Evolutionary conservation across 2,888 invertebrate genomes (phyloP), one percentile per base, ranked within the genome.

Genomic region (Copidosoma aretas): DNA sequence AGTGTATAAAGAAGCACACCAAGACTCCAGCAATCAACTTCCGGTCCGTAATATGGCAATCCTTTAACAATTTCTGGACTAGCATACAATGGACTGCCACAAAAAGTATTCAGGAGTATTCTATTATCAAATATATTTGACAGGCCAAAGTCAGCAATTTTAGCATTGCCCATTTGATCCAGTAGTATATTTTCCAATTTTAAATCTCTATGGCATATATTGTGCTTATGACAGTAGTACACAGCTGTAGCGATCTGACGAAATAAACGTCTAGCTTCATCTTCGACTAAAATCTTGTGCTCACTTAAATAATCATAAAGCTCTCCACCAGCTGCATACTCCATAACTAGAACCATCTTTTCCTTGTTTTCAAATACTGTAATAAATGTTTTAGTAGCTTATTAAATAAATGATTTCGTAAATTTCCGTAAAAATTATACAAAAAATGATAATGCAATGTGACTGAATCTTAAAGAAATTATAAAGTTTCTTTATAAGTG

Each of bases 301-400:
- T 95, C 93, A 81, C 94, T 95, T 76, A 98, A 89, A 86, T 95
- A 98, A 86, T 98, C 98, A 84, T 98, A 99, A 41, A 99, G 87
- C 86, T 99, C 99, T 70, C 99, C 98, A 69, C 98, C 98, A 71
- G 94, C 94, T 74, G 98, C 98, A 85, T 97, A 98, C 86, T 99
- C 98, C 98, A 99, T 98, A 43, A 99, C 98, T 75, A 99, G 89
- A 77, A 99, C 97, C 91, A 99, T 98, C 87, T 98, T 97, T 86
- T 99, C 98, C 80, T 95, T 92, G 87, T 98, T 99, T 88, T 99
- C 99, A 87, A 99, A 99, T 78, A 99, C 98, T 96, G 86, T 5
- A 51, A 24, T 19, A 22, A 24, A 46, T 25, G 4, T 14, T 56
- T 24, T 56, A 4, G 19, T 52, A n/a, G n/a, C n/a, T n/a, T n/a